Evolutionary conservation across 2,113 vertebrate species (phyloP).

Genomic region (Sinocyclocheilus anophthalmus): DNA sequence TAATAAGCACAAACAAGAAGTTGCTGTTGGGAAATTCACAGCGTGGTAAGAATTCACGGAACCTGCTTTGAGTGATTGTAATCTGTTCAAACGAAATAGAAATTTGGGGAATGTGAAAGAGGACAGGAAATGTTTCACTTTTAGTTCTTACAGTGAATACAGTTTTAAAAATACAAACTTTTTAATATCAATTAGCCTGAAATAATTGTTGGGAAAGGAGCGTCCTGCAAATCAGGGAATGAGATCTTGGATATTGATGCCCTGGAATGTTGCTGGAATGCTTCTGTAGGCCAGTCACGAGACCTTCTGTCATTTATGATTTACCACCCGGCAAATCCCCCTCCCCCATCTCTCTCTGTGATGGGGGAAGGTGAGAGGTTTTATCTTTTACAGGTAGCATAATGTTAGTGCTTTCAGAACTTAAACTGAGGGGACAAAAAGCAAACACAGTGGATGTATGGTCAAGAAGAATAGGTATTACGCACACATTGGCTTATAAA

Average conservation of each 20-base stretch:
- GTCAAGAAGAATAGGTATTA: no score
- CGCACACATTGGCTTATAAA: neutral
- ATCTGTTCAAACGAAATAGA: neutral
- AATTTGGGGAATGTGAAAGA: neutral
- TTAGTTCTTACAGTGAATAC: neutral
- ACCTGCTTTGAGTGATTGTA: neutral
- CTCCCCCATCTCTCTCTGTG: neutral
- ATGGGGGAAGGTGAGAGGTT: neutral
- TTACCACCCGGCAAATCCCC: neutral
- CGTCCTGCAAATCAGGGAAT: neutral
- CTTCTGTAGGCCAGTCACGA: neutral
- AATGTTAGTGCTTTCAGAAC: neutral
- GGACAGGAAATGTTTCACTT: neutral
- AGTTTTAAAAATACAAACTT: neutral
- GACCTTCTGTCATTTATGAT: slow-evolving; percentile 13
- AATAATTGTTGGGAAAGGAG: no score
- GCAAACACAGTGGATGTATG: no score
- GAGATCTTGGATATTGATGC: neutral
- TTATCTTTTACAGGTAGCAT: neutral
- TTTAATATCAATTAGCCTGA: no score
- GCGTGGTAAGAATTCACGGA: neutral
- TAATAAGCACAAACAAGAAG: neutral
- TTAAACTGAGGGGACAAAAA: neutral
- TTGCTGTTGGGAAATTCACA: neutral
- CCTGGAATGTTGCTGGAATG: slow-evolving; percentile 32